phyloP scores from a whole-genome alignment of 1,140 invertebrate genomes.

The Eciton burchellii region DNA sequence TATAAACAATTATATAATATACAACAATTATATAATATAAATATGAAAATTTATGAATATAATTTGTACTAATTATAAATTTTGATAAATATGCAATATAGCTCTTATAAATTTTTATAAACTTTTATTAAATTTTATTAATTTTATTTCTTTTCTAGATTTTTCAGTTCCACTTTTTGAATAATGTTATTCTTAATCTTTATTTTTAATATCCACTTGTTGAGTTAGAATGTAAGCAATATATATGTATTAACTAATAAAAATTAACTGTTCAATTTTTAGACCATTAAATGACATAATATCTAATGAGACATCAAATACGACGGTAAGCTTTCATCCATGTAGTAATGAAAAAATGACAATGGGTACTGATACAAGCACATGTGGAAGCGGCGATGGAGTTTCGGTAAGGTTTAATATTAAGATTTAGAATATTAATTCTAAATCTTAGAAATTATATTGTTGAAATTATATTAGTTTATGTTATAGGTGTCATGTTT shows the following conservation, averaged over 20 bases:
- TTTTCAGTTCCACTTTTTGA: not conserved
- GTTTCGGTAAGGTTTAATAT: conserved; percentile 62
- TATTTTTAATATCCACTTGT: not conserved
- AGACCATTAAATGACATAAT: conserved; percentile 32
- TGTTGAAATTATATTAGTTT: not conserved
- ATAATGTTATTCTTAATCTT: not conserved
- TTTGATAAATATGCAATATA: too few species aligned
- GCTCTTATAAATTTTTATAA: too few species aligned
- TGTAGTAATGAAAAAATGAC: conserved; percentile 61
- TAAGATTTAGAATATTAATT: not conserved
- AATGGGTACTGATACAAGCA: not conserved
- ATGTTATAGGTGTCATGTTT: not conserved
- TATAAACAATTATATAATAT: too few species aligned
- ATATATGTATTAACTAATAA: not conserved
- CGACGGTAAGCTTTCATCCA: conserved; percentile 66
- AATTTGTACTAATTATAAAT: too few species aligned
- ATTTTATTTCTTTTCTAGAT: too few species aligned
- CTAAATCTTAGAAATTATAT: conserved; percentile 1
- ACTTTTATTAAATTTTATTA: too few species aligned
- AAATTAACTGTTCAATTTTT: conserved; percentile 48
- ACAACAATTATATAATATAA: too few species aligned
- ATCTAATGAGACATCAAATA: not conserved
- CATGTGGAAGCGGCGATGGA: not conserved
- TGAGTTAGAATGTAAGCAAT: not conserved
- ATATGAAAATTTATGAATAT: too few species aligned